Conservation (phyloP, 2,113 vertebrate species). For the Canis aureus region DNA sequence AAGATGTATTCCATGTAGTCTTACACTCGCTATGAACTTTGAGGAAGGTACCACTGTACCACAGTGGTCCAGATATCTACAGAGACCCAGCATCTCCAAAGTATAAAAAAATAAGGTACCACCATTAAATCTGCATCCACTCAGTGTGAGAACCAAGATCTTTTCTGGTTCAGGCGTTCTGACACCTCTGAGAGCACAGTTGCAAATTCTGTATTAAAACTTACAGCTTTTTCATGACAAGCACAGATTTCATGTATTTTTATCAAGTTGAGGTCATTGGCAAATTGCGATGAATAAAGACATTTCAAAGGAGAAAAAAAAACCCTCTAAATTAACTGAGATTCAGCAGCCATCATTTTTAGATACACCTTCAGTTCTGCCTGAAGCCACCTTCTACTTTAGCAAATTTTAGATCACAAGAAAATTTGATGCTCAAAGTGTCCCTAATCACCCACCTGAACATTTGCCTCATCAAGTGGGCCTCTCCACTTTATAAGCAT, state of each 20-base stretch:
- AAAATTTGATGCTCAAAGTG: conserved; percentile 79
- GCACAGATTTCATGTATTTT: background rate
- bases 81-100: background rate
- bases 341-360: conserved; percentile 68
- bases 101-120: background rate
- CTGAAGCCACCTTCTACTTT: conserved; percentile 75
- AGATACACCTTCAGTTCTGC: conserved; percentile 72
- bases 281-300: conserved; percentile 55
- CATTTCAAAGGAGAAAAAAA: conserved; percentile 49
- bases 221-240: background rate
- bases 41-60: background rate
- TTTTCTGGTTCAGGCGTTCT: background rate
- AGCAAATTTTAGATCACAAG: conserved; percentile 83
- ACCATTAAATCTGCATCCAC: background rate
- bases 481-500: conserved; percentile 68
- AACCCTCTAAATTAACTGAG: background rate
- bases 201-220: conserved; percentile 24
- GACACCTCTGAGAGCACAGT: background rate
- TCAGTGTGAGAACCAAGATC: background rate
- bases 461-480: conserved; percentile 82
- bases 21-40: background rate
- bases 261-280: background rate
- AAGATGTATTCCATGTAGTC: background rate
- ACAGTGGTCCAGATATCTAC: background rate
- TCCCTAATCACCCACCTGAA: conserved; percentile 81